Evolutionary conservation across 2,797 vertebrate species (phyloP).

Genomic region (Sylvia borin): DNA sequence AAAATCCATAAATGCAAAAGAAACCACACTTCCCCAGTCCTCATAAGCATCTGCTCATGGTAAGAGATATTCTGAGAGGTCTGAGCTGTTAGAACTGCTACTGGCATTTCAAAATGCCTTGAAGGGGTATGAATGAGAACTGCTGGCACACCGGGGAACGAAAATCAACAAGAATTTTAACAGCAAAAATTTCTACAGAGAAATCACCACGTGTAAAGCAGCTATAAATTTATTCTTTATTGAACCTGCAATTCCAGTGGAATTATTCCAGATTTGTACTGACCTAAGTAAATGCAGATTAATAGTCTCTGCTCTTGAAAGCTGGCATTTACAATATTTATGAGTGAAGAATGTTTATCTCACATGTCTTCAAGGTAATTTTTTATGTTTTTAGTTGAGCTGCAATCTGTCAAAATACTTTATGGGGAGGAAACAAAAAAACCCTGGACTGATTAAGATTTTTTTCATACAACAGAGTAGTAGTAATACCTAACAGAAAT

Average conservation of each 20-base stretch:
- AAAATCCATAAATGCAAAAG: neutral
- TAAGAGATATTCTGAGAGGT: neutral
- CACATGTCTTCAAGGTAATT: neutral
- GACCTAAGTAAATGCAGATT: neutral
- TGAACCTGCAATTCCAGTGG: neutral
- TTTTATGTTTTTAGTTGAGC: neutral
- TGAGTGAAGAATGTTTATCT: neutral
- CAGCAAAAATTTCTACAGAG: neutral
- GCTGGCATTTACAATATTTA: neutral
- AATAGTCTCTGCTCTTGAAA: neutral
- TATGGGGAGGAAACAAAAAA: neutral
- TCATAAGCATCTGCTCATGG: neutral
- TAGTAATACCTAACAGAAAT: neutral
- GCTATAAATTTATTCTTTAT: neutral
- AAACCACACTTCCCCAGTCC: neutral
- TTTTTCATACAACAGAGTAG: neutral
- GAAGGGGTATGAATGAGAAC: neutral
- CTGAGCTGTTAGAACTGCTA: neutral
- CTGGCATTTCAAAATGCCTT: neutral
- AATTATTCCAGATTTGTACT: neutral
- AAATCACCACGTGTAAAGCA: neutral
- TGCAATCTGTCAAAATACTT: neutral
- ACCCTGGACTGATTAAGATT: neutral
- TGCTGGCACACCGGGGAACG: neutral
- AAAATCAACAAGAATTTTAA: slow-evolving; percentile 3